Percentiles rank a stretch among this genome's conserved stretches.
Evolutionary conservation across 2,113 vertebrate genomes (phyloP).

Genomic region (Campylorhamphus procurvoides): DNA sequence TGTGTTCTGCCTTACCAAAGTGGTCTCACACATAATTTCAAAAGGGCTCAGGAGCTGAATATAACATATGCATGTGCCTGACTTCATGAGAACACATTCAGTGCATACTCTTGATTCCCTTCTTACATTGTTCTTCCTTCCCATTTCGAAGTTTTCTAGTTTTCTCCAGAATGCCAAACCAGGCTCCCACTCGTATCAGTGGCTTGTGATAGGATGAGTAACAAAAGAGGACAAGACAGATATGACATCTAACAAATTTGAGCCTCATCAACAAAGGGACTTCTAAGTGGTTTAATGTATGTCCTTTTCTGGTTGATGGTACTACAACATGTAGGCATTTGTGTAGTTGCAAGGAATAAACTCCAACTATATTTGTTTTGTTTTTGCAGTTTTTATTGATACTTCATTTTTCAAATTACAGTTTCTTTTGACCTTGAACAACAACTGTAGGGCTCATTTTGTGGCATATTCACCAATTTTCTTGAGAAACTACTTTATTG

Average conservation of each 20-base stretch:
- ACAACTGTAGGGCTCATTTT: background rate
- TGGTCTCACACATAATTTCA: background rate
- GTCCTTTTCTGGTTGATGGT: background rate
- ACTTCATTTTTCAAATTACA: background rate
- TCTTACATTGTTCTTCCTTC: background rate
- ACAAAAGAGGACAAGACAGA: background rate
- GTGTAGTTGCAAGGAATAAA: background rate
- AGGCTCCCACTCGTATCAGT: background rate
- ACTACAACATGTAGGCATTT: background rate
- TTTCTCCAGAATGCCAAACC: background rate
- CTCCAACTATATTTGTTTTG: background rate
- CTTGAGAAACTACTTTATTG: background rate
- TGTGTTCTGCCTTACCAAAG: background rate
- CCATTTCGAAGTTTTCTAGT: background rate
- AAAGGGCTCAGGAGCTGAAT: background rate
- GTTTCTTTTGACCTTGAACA: background rate
- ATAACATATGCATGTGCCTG: background rate
- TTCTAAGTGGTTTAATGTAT: background rate
- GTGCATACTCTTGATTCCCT: background rate
- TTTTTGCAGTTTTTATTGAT: constrained; percentile 19
- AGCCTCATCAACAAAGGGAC: background rate
- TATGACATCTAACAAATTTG: background rate
- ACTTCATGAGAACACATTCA: background rate
- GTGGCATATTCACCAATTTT: background rate
- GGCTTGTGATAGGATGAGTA: background rate